Conservation (phyloP, 2,888 invertebrate species). For the Alcis repandata region DNA sequence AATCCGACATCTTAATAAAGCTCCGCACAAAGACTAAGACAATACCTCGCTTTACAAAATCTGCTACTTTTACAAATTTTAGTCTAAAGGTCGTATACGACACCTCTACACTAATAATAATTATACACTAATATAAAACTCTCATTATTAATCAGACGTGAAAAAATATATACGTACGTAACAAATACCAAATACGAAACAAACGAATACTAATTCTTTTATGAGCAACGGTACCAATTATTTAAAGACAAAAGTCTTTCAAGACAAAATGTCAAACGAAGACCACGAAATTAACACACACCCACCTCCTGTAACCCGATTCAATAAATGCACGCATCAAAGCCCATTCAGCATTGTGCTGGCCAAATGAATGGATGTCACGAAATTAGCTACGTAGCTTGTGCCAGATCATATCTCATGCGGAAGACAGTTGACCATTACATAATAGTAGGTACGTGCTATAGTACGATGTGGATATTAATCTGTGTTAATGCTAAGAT, state of each 20-base stretch:
- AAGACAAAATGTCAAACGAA: conserved; percentile 27
- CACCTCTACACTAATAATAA: no score
- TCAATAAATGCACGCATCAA: conserved; percentile 61
- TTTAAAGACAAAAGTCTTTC: conserved; percentile 23
- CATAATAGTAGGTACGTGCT: conserved; percentile 22
- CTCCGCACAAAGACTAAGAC: no score
- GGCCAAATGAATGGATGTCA: conserved; percentile 81
- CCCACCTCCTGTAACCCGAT: conserved; percentile 44
- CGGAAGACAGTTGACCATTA: conserved; percentile 63
- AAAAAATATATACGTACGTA: no score
- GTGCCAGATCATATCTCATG: conserved; percentile 82
- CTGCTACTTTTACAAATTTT: no score
- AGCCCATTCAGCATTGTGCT: conserved; percentile 78
- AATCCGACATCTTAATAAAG: no score
- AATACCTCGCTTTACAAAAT: no score
- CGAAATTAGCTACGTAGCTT: conserved; percentile 79
- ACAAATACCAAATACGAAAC: no score
- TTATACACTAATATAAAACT: no score
- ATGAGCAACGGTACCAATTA: no score
- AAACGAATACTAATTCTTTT: no score
- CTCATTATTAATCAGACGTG: no score
- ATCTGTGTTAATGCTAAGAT: conserved; percentile 25
- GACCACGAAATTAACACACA: conserved; percentile 20
- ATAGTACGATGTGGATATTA: conserved; percentile 27
- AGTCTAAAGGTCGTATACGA: no score